Evolutionary conservation across 2,113 vertebrate species (phyloP), one percentile per base, ranked within the genome.

Genomic region (Spermophilus dauricus): DNA sequence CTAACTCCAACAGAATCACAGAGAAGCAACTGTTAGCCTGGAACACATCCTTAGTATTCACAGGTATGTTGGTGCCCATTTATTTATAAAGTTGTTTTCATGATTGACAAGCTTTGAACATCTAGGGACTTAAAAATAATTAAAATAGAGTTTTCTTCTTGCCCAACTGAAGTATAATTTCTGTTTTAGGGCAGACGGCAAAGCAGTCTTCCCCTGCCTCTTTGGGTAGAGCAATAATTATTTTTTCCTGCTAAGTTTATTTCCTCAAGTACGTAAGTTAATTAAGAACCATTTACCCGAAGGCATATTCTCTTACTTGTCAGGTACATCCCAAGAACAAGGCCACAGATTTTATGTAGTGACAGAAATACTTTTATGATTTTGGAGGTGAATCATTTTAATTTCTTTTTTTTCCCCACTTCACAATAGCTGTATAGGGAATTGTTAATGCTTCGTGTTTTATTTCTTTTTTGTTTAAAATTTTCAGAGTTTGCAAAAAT

Each of bases 401-500:
- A 69, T 67, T 39, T 58, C 20, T 22, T 58, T 58, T 82, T 92
- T 91, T 67, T n/a, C n/a, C 45, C 45, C 0, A 53, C 80, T 78
- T 98, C 95, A 95, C 92, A 96, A 39, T 85, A 88, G 95, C 97
- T 95, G 73, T 97, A 32, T 88, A 97, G 97, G 97, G 97, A 97
- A 97, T 97, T 84, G 86, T 95, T 95, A 96, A 98, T 97, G 81
- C 91, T 78, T 96, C 86, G 80, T 95, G 88, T 94, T 95, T 98
- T 93, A 98, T 96, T 97, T 98, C 97, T 95, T 96, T 98, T 98
- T 98, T 98, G 61, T 97, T 94, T 97, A 98, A 98, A 98, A 97
- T 96, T 86, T 97, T 98, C 96, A 96, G 96, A 98, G 93, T 96
- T 98, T 97, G 86, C 95, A 98, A 98, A 98, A 32, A 34, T 45